These are phyloP conservation scores for Gryllus bimaculatus DNA, from an alignment of 1,140 invertebrate genomes.

Conservation along the genomic window DNA sequence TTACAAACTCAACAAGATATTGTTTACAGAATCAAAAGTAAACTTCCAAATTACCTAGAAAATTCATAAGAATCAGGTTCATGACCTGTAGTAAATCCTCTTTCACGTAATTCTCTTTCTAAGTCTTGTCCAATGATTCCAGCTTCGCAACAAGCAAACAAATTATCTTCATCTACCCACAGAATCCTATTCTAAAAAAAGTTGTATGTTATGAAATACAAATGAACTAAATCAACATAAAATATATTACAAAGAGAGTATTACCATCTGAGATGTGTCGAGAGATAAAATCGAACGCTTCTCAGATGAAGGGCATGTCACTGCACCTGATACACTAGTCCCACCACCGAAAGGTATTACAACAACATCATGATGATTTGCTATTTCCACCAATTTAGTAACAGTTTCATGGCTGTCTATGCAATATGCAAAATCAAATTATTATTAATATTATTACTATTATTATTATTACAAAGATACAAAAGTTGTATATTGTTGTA, in stretches of 20 bases:
- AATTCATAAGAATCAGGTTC: constrained; percentile 98
- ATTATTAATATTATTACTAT: no score
- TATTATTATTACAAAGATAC: no score
- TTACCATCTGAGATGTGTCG: constrained; percentile 90
- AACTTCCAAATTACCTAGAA: constrained; percentile 45
- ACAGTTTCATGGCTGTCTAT: constrained; percentile 68
- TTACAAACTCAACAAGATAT: background rate
- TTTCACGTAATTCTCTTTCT: constrained; percentile 59
- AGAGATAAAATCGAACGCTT: constrained; percentile 75
- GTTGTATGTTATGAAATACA: background rate
- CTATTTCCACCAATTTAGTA: constrained; percentile 67
- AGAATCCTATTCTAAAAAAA: constrained; percentile 62
- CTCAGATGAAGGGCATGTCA: constrained; percentile 77
- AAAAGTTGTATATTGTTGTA: no score
- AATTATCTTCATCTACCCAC: constrained; percentile 88
- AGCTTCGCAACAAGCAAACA: constrained; percentile 72
- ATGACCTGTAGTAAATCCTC: constrained; percentile 76
- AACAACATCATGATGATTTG: constrained; percentile 64
- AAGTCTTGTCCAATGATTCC: constrained; percentile 94
- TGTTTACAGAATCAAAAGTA: background rate
- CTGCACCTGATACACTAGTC: constrained; percentile 86
- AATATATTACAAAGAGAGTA: constrained; percentile 14
- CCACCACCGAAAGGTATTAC: constrained; percentile 95
- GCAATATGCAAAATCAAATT: constrained; percentile 9
- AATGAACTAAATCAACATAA: background rate